Evolutionary conservation across 2,888 invertebrate species (phyloP).

Genomic region (Poecilus cupreus): DNA sequence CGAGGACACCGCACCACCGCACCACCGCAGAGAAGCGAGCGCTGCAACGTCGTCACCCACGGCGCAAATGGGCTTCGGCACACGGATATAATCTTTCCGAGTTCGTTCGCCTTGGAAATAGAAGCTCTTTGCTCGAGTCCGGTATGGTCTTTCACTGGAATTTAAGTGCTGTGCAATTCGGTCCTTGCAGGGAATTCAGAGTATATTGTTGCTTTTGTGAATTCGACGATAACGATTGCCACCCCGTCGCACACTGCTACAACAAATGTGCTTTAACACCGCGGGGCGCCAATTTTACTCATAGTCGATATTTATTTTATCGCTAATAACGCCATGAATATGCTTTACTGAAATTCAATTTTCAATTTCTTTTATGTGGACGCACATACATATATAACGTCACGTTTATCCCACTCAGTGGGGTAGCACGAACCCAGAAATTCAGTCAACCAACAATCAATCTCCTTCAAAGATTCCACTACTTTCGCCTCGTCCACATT

Average conservation of each 20-base stretch:
- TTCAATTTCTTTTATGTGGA: too few relatives aligned
- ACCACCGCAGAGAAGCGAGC: too few relatives aligned
- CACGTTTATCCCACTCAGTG: too few relatives aligned
- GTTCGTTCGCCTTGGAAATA: conserved; percentile 19
- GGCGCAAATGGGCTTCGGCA: not conserved
- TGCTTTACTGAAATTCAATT: conserved; percentile 2
- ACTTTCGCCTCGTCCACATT: too few relatives aligned
- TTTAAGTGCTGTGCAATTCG: conserved; percentile 47
- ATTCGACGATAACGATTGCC: conserved; percentile 32
- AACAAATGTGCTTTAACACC: conserved; percentile 27
- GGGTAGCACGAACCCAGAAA: too few relatives aligned
- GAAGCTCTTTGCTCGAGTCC: conserved; percentile 20
- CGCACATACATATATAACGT: too few relatives aligned
- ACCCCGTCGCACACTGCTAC: too few relatives aligned
- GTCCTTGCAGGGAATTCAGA: conserved; percentile 8
- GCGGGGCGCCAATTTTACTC: conserved; percentile 4
- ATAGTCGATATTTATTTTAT: conserved; percentile 39
- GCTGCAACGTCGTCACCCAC: too few relatives aligned
- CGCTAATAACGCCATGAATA: not conserved
- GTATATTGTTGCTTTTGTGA: conserved; percentile 48
- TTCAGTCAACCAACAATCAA: too few relatives aligned
- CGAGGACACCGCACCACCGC: not conserved
- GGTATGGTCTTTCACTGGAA: conserved; percentile 26
- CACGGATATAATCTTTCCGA: conserved; percentile 49
- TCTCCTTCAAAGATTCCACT: too few relatives aligned